Percentiles rank a stretch among this genome's conserved stretches.
Evolutionary conservation across 2,113 vertebrate species (phyloP).

Genomic region (Fulica atra): DNA sequence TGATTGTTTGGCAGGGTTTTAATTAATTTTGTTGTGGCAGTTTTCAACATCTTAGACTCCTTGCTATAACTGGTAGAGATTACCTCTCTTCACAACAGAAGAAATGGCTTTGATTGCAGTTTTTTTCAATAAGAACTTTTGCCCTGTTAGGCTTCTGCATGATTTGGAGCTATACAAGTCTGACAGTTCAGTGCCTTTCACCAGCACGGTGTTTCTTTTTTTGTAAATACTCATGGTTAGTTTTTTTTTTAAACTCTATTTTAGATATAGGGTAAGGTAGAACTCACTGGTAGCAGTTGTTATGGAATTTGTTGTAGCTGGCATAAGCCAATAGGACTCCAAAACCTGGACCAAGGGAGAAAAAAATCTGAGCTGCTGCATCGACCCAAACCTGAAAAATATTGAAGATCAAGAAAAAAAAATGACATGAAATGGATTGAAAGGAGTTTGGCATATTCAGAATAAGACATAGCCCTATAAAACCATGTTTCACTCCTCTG

Average conservation of each 20-base stretch:
- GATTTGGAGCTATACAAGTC: neutral
- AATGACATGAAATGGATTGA: neutral
- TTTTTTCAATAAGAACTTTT: neutral
- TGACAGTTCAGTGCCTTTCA: neutral
- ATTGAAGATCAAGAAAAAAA: neutral
- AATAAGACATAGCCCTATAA: neutral
- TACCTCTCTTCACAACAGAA: neutral
- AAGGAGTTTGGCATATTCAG: neutral
- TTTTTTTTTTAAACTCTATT: accelerated
- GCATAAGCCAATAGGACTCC: slow-evolving; percentile 95
- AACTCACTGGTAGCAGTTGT: slow-evolving; percentile 98
- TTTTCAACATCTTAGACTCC: neutral
- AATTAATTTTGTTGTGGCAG: neutral
- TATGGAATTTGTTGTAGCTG: slow-evolving; percentile 98
- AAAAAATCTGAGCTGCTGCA: slow-evolving; percentile 98
- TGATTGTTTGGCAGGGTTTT: neutral
- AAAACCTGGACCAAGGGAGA: slow-evolving; percentile 96
- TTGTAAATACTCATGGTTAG: neutral
- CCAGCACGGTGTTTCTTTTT: neutral
- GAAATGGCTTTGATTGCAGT: neutral
- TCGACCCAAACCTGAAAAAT: slow-evolving; percentile 93
- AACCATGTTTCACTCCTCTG: neutral
- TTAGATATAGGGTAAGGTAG: neutral
- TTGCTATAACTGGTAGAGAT: neutral
- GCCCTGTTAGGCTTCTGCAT: neutral